Conservation (phyloP, 2,797 vertebrate genomes). For the Sebastolobus alascanus region DNA sequence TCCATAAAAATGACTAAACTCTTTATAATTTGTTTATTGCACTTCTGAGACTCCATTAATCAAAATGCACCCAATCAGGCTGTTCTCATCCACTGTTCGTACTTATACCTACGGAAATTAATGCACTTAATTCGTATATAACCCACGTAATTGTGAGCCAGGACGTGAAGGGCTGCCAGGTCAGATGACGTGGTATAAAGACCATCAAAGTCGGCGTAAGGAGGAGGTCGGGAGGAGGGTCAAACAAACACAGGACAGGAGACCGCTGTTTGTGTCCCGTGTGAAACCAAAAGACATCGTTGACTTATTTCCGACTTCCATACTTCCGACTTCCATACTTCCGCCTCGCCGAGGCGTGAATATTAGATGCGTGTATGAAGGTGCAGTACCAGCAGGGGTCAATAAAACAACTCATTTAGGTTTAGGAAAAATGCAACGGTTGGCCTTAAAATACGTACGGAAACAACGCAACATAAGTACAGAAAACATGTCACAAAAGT, state of each 20-base stretch:
- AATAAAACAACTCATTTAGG: background rate
- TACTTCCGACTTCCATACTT: background rate
- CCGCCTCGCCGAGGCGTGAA: too few relatives aligned
- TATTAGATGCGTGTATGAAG: too few relatives aligned
- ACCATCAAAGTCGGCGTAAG: background rate
- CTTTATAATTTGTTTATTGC: background rate
- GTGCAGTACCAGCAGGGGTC: too few relatives aligned
- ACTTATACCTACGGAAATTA: background rate
- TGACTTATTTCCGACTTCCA: background rate
- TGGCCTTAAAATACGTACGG: background rate
- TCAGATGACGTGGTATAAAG: background rate
- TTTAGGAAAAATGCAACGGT: background rate
- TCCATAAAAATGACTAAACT: background rate
- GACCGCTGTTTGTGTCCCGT: too few relatives aligned
- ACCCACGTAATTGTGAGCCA: background rate
- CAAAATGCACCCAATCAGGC: background rate
- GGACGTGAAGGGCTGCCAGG: background rate
- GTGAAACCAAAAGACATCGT: background rate
- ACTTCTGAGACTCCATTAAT: background rate
- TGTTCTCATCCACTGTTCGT: background rate
- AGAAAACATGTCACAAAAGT: background rate
- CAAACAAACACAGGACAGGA: too few relatives aligned
- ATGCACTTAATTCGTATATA: background rate
- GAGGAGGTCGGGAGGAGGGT: background rate
- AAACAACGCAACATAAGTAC: background rate